These are phyloP conservation scores for Ctena decussata DNA, from an alignment of 2,888 invertebrate species.

Conservation along the genomic window DNA sequence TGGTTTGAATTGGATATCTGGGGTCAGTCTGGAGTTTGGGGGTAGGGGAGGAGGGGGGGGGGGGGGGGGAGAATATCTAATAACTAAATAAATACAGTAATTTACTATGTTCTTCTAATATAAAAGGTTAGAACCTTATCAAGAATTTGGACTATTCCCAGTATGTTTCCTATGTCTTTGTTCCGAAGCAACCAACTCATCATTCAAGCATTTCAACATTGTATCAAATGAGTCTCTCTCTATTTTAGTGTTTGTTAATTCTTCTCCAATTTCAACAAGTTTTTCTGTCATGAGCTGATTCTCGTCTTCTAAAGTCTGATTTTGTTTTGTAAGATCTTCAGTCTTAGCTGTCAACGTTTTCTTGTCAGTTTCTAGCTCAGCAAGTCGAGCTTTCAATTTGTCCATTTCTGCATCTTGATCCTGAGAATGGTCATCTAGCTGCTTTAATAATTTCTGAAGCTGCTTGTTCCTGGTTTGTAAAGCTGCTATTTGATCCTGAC, in stretches of 20 bases:
- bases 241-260: conserved; percentile 62
- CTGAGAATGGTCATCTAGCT: conserved; percentile 53
- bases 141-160: background rate
- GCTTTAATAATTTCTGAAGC: conserved; percentile 49
- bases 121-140: too few species aligned
- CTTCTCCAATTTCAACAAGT: conserved; percentile 74
- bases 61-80: too few species aligned
- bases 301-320: conserved; percentile 60
- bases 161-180: conserved; percentile 37
- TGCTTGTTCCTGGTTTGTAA: conserved; percentile 45
- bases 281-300: conserved; percentile 71
- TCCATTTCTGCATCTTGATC: conserved; percentile 48
- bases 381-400: conserved; percentile 18
- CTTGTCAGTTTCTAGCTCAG: conserved; percentile 40
- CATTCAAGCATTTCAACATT: conserved; percentile 78
- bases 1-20: too few species aligned
- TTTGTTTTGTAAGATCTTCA: conserved; percentile 37
- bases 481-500: conserved; percentile 11
- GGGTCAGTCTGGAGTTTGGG: too few species aligned
- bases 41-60: too few species aligned
- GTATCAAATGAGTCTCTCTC: conserved; percentile 79
- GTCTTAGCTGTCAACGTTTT: conserved; percentile 28
- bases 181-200: conserved; percentile 79
- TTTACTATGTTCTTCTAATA: too few species aligned
- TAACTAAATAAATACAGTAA: too few species aligned